phyloP scores from a whole-genome alignment of 1,140 invertebrate species.

The Pseudomyrmex dendroicus region DNA sequence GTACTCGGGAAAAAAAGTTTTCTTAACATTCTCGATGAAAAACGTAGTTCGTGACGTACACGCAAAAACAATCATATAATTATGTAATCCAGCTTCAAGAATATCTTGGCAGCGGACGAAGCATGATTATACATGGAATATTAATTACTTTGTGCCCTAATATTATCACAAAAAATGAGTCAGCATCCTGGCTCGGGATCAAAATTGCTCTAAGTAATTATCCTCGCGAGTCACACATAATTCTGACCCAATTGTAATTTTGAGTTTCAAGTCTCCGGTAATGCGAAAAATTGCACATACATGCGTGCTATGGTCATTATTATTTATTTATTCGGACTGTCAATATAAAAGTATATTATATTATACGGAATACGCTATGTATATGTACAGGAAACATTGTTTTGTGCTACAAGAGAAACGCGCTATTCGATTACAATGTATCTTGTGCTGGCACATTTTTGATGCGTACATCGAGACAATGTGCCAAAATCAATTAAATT shows the following conservation, averaged over 20 bases:
- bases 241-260: slow-evolving; percentile 36
- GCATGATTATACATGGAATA: slow-evolving; percentile 56
- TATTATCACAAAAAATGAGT: slow-evolving; percentile 70
- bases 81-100: slow-evolving; percentile 12
- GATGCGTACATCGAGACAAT: background rate
- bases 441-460: background rate
- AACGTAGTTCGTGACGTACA: background rate
- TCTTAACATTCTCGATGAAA: slow-evolving; percentile 17
- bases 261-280: slow-evolving; percentile 41
- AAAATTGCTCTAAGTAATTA: slow-evolving; percentile 26
- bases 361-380: slow-evolving; percentile 8
- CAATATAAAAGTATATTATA: slow-evolving; percentile 62
- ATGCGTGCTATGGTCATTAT: slow-evolving; percentile 45
- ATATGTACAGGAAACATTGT: slow-evolving; percentile 27
- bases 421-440: background rate
- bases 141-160: slow-evolving; percentile 70
- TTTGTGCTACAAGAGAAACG: background rate
- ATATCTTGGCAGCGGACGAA: slow-evolving; percentile 42
- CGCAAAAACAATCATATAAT: slow-evolving; percentile 5
- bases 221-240: background rate
- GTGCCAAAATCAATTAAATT: background rate
- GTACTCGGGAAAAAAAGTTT: background rate
- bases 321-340: slow-evolving; percentile 29
- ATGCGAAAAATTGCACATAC: slow-evolving; percentile 53
- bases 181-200: slow-evolving; percentile 14